phyloP scores from a whole-genome alignment of 2,113 vertebrate genomes.

The Elgaria multicarinata region DNA sequence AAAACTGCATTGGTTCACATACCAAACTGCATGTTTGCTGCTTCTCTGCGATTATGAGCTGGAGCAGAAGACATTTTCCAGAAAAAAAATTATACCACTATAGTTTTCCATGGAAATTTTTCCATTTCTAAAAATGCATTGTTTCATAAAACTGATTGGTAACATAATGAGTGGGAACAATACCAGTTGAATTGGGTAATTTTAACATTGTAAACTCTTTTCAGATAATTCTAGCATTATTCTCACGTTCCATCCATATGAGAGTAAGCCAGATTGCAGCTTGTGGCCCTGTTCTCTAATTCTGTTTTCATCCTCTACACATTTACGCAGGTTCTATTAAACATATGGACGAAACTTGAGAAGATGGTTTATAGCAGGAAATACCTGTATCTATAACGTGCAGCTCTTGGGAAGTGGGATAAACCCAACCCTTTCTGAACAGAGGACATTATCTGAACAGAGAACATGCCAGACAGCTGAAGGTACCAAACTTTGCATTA shows the following conservation, averaged over 20 bases:
- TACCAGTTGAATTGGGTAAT: not conserved
- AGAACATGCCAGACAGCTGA: too few species aligned
- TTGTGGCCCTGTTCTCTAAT: not conserved
- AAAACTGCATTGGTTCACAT: too few species aligned
- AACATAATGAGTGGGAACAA: not conserved
- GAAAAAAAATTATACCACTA: not conserved
- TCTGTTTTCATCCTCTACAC: not conserved
- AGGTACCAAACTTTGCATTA: too few species aligned
- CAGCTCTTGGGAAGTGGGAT: not conserved
- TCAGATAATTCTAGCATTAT: not conserved
- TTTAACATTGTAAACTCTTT: not conserved
- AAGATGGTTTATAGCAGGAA: not conserved
- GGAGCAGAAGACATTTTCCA: not conserved
- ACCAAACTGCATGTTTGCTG: not conserved
- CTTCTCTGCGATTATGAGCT: not conserved
- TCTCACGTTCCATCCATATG: not conserved
- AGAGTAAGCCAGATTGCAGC: not conserved
- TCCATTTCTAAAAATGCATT: not conserved
- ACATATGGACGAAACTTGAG: not conserved
- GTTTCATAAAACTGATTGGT: not conserved
- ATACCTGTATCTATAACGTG: not conserved
- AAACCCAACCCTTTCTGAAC: too few species aligned
- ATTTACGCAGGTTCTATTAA: not conserved
- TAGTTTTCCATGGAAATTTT: not conserved
- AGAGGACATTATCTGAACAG: too few species aligned